phyloP scores from a whole-genome alignment of 64 coral and sea anemone species.

The Dendronephthya gigantea region DNA sequence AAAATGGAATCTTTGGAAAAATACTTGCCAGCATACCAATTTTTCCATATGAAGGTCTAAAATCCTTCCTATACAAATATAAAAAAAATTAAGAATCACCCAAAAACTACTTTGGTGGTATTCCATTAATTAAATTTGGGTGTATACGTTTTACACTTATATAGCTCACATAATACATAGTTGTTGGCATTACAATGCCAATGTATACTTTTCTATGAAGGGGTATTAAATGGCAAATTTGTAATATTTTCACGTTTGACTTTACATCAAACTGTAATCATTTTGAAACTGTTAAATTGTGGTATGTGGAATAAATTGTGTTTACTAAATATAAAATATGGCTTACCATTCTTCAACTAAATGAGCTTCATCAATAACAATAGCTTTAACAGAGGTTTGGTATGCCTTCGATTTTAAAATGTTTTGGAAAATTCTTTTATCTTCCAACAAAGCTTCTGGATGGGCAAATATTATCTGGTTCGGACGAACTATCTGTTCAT shows the following conservation, averaged over 20 bases:
- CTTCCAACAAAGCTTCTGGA: no score
- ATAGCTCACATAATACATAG: not conserved
- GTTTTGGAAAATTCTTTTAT: no score
- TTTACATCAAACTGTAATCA: not conserved
- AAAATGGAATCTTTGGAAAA: slow-evolving; percentile 19
- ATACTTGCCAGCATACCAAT: slow-evolving; percentile 25
- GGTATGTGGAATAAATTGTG: not conserved
- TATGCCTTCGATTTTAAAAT: not conserved
- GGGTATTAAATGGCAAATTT: no score
- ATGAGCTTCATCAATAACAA: slow-evolving; percentile 9
- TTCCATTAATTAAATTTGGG: no score
- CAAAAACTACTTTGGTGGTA: no score
- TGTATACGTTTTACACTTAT: no score
- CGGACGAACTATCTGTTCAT: not conserved
- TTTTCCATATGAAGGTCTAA: slow-evolving; percentile 24
- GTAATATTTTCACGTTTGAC: not conserved
- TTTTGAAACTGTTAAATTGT: not conserved
- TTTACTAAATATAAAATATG: not conserved
- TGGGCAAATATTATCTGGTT: no score
- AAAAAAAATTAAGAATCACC: not conserved
- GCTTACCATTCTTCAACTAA: not conserved
- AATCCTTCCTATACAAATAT: not conserved
- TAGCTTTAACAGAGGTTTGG: not conserved
- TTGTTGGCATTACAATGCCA: not conserved
- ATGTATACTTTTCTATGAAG: not conserved